Evolutionary conservation across 2,888 invertebrate species (phyloP), one percentile per base, ranked within the genome.

Genomic region (Labia minor): DNA sequence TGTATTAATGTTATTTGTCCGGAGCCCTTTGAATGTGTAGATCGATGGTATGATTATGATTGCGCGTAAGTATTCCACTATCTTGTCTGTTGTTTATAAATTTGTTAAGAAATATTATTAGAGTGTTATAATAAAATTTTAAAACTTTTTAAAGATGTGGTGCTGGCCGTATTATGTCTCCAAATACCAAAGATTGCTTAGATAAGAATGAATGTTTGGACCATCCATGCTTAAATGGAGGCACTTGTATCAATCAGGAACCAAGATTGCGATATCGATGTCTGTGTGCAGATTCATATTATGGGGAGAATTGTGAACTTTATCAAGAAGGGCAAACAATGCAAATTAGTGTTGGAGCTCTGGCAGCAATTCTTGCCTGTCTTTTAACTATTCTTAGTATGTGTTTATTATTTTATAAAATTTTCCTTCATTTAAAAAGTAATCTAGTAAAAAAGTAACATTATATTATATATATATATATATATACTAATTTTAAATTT

Each of bases 31-130:
- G 79, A 78, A 67, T 83, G 81, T 76, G 77, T 78, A 68, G 81
- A 80, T 74, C 77, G 83, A 63, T 84, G 84, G 83, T 83, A 82
- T 73, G 77, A 79, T 65, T 79, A 82, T 71, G 81, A 83, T 73
- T 84, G 84, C 79, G 80, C 81, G 79, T 84, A 74, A 74, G 77
- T 73, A 14, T 26, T 6, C 4, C 3, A 6, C 26, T 3, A 21
- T 49, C 19, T 63, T 63, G 16, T 63, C 16, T 18, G 16, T 8
- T 62, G 16, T 14, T 10, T 11, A 37, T 11, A 37, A 37, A 37
- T 37, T 11, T 37, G n/a, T n/a, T n/a, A n/a, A n/a, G n/a, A n/a
- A n/a, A n/a, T n/a, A n/a, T n/a, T n/a, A n/a, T n/a, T n/a, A n/a
- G n/a, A n/a, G n/a, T n/a, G n/a, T n/a, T n/a, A n/a, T n/a, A n/a